Conservation (phyloP, 2,888 invertebrate species). For the Ornithoptera priamus region DNA sequence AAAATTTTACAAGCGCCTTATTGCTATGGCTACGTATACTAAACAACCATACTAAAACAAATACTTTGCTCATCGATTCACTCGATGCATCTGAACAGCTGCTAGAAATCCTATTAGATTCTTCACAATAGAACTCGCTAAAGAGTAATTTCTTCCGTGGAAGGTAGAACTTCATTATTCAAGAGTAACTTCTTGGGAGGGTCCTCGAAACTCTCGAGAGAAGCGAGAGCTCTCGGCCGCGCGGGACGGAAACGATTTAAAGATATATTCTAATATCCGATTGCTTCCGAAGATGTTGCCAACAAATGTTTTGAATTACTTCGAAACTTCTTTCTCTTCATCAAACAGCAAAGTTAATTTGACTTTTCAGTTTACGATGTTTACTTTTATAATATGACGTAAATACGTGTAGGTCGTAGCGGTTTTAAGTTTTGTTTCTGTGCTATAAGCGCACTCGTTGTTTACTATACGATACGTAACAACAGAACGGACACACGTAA, state of each 20-base stretch:
- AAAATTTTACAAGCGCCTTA: too few relatives aligned
- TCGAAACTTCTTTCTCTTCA: neutral
- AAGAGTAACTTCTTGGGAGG: constrained; percentile 23
- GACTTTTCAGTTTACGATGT: too few relatives aligned
- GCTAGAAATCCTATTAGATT: neutral
- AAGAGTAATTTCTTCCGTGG: constrained; percentile 9
- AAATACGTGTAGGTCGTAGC: too few relatives aligned
- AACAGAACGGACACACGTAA: too few relatives aligned
- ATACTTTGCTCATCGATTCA: neutral
- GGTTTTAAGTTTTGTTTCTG: too few relatives aligned
- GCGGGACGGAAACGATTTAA: constrained; percentile 3
- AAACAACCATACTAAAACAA: too few relatives aligned
- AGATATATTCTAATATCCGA: constrained; percentile 19
- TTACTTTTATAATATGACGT: too few relatives aligned
- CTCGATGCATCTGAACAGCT: neutral
- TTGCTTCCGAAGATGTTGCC: constrained; percentile 3
- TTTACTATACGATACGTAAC: too few relatives aligned
- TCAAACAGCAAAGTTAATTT: too few relatives aligned
- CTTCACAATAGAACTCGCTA: neutral
- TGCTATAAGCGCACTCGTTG: too few relatives aligned
- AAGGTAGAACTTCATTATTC: constrained; percentile 17
- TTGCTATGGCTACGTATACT: too few relatives aligned
- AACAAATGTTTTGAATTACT: constrained; percentile 10
- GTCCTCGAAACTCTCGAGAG: constrained; percentile 13
- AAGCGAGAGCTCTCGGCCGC: constrained; percentile 4